These are phyloP conservation scores for Chelonoidis abingdonii DNA, from an alignment of 2,113 vertebrate species.

Conservation along the genomic window DNA sequence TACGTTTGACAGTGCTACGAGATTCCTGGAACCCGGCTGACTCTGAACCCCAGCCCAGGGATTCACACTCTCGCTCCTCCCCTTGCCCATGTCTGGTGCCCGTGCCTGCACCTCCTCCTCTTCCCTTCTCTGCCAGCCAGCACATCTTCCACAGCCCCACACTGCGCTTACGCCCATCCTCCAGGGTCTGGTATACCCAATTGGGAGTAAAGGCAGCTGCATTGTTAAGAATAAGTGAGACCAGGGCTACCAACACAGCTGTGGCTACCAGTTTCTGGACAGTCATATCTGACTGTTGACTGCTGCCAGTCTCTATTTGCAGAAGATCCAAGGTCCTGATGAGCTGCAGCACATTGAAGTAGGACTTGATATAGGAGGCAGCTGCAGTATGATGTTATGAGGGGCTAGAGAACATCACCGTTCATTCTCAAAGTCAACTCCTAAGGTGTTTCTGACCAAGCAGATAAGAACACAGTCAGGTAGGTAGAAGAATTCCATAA, in stretches of 20 bases:
- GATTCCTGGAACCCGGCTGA: slow-evolving; percentile 93
- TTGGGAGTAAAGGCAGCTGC: slow-evolving; percentile 93
- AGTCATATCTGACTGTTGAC: slow-evolving; percentile 85
- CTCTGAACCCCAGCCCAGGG: slow-evolving; percentile 93
- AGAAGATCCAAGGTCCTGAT: slow-evolving; percentile 52
- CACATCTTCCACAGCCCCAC: slow-evolving; percentile 97
- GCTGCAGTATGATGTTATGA: slow-evolving; percentile 47
- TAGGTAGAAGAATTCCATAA: slow-evolving; percentile 74
- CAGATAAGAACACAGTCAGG: slow-evolving; percentile 9
- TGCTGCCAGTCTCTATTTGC: slow-evolving; percentile 26
- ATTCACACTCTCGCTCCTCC: slow-evolving; percentile 83
- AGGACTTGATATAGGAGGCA: background rate
- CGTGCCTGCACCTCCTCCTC: slow-evolving; percentile 71
- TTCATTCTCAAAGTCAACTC: slow-evolving; percentile 87
- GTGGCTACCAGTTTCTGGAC: slow-evolving; percentile 92
- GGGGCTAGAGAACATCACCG: slow-evolving; percentile 95
- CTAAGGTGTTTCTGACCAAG: slow-evolving; percentile 27
- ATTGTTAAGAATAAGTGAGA: slow-evolving; percentile 95
- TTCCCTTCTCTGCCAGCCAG: slow-evolving; percentile 80
- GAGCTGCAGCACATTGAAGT: slow-evolving; percentile 62
- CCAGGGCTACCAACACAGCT: slow-evolving; percentile 93
- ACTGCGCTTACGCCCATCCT: slow-evolving; percentile 91
- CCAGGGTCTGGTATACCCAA: slow-evolving; percentile 94
- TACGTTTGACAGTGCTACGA: slow-evolving; percentile 95
- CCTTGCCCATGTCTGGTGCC: slow-evolving; percentile 73